Percentiles rank a stretch among this genome's conserved stretches.
These are phyloP conservation scores for Pteronotus mesoamericanus DNA, from an alignment of 2,797 vertebrate species.

Conservation along the genomic window DNA sequence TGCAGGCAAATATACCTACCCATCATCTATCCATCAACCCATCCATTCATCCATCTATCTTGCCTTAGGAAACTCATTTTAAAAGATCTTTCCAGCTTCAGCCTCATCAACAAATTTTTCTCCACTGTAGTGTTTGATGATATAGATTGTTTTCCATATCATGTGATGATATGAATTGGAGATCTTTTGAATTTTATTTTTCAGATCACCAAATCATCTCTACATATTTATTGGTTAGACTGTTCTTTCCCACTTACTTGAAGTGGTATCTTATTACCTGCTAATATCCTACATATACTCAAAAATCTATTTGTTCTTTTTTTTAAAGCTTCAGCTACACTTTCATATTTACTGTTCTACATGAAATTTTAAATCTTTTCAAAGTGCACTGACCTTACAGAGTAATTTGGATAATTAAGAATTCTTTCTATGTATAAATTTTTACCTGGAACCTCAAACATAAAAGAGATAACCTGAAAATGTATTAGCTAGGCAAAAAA, in stretches of 20 bases:
- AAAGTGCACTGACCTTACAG: background rate
- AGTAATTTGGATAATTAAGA: background rate
- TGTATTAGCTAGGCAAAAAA: background rate
- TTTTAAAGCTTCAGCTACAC: background rate
- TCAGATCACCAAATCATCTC: background rate
- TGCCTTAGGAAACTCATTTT: background rate
- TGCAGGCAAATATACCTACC: background rate
- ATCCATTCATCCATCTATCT: background rate
- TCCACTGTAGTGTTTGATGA: background rate
- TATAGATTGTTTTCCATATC: background rate
- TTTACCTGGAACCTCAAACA: background rate
- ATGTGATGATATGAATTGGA: background rate
- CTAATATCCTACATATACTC: background rate
- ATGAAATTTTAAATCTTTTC: background rate
- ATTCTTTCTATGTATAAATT: background rate
- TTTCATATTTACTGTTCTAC: background rate
- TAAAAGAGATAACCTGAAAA: background rate
- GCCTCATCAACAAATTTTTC: background rate
- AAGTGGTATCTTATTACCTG: background rate
- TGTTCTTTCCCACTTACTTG: background rate
- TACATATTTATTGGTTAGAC: background rate
- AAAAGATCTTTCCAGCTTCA: background rate
- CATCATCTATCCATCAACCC: background rate
- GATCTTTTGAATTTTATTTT: background rate
- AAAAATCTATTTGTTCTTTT: background rate